Evolutionary conservation across 92 coral and sea anemone species (phyloP).

Genomic region (Diadumene lineata): DNA sequence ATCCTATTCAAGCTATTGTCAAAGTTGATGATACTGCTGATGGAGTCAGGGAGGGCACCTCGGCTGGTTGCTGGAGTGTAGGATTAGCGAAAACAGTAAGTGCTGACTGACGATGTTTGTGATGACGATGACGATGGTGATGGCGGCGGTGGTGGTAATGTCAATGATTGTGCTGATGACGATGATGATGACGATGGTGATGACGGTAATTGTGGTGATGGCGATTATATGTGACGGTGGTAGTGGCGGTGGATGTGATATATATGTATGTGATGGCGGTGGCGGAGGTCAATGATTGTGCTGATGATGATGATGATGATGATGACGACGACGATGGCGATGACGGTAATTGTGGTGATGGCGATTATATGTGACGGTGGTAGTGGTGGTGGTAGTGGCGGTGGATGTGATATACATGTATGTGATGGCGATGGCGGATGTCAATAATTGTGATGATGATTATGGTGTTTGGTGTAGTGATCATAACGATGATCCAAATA

Average conservation of each 20-base stretch:
- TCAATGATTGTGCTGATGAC: background rate
- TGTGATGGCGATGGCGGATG: background rate
- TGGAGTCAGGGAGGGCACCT: constrained; percentile 94
- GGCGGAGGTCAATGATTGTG: too few species aligned
- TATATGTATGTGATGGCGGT: too few species aligned
- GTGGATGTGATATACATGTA: too few species aligned
- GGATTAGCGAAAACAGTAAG: constrained; percentile 99
- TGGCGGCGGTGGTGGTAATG: background rate
- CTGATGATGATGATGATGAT: background rate
- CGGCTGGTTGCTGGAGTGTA: constrained; percentile 99
- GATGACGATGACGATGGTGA: background rate
- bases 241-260: background rate
- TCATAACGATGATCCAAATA: background rate
- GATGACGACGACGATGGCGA: too few species aligned
- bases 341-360: background rate
- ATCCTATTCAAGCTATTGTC: constrained; percentile 91
- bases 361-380: background rate
- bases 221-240: background rate
- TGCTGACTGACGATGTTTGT: constrained; percentile 2
- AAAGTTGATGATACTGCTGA: constrained; percentile 98
- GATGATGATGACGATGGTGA: background rate
- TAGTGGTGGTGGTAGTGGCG: background rate
- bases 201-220: background rate
- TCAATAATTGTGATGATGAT: background rate
- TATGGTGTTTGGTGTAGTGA: background rate